A percentile compares a stretch with the other conserved stretches of the same genome.
Evolutionary conservation across 2,113 vertebrate species (phyloP).

Genomic region (Aleadryas rufinucha): DNA sequence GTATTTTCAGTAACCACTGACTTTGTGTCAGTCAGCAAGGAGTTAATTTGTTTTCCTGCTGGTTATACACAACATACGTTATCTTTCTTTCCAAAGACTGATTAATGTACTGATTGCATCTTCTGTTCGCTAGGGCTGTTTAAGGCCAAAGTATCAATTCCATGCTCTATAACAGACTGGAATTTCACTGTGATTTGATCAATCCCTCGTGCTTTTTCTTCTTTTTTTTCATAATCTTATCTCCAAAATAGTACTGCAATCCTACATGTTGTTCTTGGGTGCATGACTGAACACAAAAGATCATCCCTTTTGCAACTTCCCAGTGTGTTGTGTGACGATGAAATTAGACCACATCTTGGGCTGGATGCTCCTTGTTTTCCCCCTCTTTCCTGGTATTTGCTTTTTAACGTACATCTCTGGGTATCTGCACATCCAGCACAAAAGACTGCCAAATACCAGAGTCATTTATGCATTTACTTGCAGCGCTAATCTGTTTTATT

Average conservation of each 20-base stretch:
- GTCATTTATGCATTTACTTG: background rate
- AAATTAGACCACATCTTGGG: background rate
- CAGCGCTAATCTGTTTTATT: background rate
- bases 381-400: background rate
- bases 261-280: background rate
- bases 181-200: background rate
- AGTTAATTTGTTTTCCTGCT: slow-evolving; percentile 10
- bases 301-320: background rate
- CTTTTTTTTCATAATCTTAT: background rate
- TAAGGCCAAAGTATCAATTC: background rate
- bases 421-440: background rate
- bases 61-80: background rate
- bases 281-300: background rate
- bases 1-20: background rate
- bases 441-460: background rate
- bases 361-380: background rate
- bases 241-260: background rate
- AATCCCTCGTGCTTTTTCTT: background rate
- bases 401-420: background rate
- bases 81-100: background rate
- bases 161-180: background rate
- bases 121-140: background rate
- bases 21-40: background rate
- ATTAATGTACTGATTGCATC: slow-evolving; percentile 9
- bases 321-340: background rate